Percentiles rank a stretch among this genome's conserved stretches.
These are phyloP conservation scores for Ahaetulla prasina DNA, from an alignment of 2,113 vertebrate genomes.

Conservation along the genomic window DNA sequence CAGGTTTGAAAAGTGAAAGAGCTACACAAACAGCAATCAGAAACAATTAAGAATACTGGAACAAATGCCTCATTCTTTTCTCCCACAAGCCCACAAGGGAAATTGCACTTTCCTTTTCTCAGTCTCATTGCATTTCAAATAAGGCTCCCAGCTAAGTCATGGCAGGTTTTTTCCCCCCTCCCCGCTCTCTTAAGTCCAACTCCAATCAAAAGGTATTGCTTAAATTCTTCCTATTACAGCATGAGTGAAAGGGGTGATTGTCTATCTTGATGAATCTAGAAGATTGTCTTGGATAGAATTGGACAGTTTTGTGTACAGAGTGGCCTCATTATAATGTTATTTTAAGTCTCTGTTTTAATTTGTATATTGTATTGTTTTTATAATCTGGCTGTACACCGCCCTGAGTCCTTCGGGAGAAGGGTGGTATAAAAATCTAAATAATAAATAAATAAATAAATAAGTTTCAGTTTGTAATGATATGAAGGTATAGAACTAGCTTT, in stretches of 20 bases:
- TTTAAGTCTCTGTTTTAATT: too few species aligned
- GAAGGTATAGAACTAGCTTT: background rate
- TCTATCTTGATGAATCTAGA: slow-evolving; percentile 75
- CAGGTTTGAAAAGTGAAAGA: slow-evolving; percentile 62
- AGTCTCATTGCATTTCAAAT: slow-evolving; percentile 73
- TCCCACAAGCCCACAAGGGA: slow-evolving; percentile 59
- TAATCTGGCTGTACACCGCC: too few species aligned
- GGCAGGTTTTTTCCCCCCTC: background rate
- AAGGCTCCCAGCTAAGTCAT: slow-evolving; percentile 72
- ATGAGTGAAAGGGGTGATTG: slow-evolving; percentile 76
- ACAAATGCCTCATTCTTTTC: slow-evolving; percentile 71
- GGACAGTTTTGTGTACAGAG: slow-evolving; percentile 58
- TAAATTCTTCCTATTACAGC: slow-evolving; percentile 73
- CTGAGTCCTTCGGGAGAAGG: too few species aligned
- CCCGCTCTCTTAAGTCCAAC: slow-evolving; percentile 62
- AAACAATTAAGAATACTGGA: slow-evolving; percentile 76
- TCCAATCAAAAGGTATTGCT: slow-evolving; percentile 76
- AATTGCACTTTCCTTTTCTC: slow-evolving; percentile 72
- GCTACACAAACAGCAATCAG: slow-evolving; percentile 77
- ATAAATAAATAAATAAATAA: too few species aligned
- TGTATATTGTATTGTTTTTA: too few species aligned
- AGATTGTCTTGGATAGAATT: slow-evolving; percentile 74
- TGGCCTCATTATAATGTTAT: slow-evolving; percentile 63
- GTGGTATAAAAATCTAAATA: too few species aligned
- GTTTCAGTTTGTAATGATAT: background rate